These are phyloP conservation scores for Daktulosphaira vitifoliae DNA, from an alignment of 1,140 invertebrate genomes.

Conservation along the genomic window DNA sequence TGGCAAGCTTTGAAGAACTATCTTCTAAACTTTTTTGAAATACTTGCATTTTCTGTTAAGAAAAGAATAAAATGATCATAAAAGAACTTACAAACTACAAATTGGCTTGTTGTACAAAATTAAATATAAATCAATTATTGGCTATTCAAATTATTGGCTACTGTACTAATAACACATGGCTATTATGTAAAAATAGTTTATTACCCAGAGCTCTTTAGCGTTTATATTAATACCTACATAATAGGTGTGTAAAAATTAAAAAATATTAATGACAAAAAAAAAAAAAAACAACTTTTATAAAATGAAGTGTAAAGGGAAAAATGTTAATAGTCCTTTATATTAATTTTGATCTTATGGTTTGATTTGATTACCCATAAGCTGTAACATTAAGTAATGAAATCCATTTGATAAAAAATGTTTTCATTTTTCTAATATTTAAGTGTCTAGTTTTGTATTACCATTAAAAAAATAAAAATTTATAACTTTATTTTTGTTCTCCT, in stretches of 20 bases:
- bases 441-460: too few species aligned
- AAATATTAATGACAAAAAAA: neutral
- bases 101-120: constrained; percentile 7
- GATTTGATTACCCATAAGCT: too few species aligned
- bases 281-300: neutral
- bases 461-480: too few species aligned
- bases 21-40: constrained; percentile 82
- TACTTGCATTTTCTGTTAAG: constrained; percentile 73
- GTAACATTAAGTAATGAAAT: too few species aligned
- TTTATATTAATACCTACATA: neutral
- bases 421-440: too few species aligned
- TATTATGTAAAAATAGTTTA: constrained; percentile 30
- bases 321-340: too few species aligned
- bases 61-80: neutral
- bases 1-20: constrained; percentile 64
- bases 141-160: constrained; percentile 12
- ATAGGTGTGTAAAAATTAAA: neutral
- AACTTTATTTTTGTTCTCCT: too few species aligned
- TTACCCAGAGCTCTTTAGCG: neutral
- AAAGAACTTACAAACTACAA: neutral
- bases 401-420: too few species aligned
- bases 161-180: constrained; percentile 24
- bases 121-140: constrained; percentile 24
- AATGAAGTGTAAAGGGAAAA: too few species aligned
- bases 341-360: too few species aligned